Conservation (phyloP, 2,888 invertebrate genomes). For the Lottia gigantea region DNA sequence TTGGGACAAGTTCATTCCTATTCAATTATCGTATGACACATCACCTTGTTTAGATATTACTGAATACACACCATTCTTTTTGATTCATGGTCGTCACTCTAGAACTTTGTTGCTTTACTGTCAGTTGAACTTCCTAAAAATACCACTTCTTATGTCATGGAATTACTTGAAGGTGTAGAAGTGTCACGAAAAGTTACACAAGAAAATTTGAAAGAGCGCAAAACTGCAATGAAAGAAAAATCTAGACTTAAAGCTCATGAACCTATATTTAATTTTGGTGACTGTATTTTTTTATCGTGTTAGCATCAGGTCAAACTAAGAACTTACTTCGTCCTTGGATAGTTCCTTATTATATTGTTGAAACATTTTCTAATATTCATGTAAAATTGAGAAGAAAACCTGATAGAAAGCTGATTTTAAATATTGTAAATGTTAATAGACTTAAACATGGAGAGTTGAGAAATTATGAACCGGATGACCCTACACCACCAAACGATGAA, state of each 20-base stretch:
- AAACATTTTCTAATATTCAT: background rate
- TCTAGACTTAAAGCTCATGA: background rate
- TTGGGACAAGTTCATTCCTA: background rate
- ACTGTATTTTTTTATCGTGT: background rate
- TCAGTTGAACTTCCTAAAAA: slow-evolving; percentile 1
- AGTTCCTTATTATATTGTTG: background rate
- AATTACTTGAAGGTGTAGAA: slow-evolving; percentile 1
- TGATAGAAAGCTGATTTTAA: background rate
- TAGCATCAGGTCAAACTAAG: background rate
- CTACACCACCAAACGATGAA: background rate
- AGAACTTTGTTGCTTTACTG: background rate
- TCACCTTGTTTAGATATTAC: background rate
- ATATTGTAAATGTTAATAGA: background rate
- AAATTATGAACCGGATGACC: background rate
- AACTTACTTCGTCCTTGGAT: slow-evolving; percentile 1
- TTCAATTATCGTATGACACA: background rate
- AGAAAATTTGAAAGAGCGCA: slow-evolving; percentile 1
- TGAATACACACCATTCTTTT: slow-evolving; percentile 7
- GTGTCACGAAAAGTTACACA: background rate
- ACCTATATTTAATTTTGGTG: slow-evolving; percentile 5
- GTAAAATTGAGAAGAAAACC: background rate
- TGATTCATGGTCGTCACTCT: background rate
- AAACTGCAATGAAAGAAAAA: background rate
- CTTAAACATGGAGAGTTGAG: background rate
- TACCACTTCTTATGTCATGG: background rate